phyloP scores from a whole-genome alignment of 1,140 invertebrate species.

The Aphaenogaster rudis region DNA sequence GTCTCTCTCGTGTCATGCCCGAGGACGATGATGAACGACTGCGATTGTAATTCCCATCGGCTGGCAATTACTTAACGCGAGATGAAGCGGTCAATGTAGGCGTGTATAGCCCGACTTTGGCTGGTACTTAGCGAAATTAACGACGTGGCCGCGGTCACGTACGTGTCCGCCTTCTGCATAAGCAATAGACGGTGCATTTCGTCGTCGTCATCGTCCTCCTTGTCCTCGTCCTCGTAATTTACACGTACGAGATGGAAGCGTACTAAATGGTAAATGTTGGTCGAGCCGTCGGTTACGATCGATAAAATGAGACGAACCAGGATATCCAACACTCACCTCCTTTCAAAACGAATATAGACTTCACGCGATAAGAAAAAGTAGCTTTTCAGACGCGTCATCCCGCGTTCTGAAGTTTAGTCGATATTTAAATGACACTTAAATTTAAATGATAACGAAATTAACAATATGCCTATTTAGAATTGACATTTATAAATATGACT shows the following conservation, averaged over 20 bases:
- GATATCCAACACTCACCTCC: neutral
- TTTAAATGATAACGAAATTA: neutral
- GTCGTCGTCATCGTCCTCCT: slow-evolving; percentile 25
- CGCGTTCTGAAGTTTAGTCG: neutral
- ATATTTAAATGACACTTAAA: neutral
- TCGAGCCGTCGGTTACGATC: neutral
- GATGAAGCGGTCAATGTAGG: slow-evolving; percentile 69
- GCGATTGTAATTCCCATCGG: slow-evolving; percentile 71
- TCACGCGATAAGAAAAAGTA: neutral
- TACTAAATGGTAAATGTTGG: slow-evolving; percentile 34
- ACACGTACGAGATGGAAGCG: slow-evolving; percentile 23
- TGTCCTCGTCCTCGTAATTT: slow-evolving; percentile 30
- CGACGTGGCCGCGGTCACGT: slow-evolving; percentile 55
- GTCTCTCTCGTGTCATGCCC: slow-evolving; percentile 53
- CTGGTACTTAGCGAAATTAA: slow-evolving; percentile 69
- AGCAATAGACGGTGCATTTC: slow-evolving; percentile 39
- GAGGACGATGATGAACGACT: slow-evolving; percentile 71
- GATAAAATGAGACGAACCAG: neutral
- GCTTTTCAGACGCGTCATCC: neutral
- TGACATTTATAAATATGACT: neutral
- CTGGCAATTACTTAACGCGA: slow-evolving; percentile 73
- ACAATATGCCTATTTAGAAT: neutral
- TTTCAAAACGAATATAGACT: neutral
- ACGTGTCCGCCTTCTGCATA: slow-evolving; percentile 46
- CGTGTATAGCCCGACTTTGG: slow-evolving; percentile 22